Percentiles rank a stretch among this genome's conserved stretches.
Conservation (phyloP, 1,140 invertebrate species). For the Tetragnatha versicolor region DNA sequence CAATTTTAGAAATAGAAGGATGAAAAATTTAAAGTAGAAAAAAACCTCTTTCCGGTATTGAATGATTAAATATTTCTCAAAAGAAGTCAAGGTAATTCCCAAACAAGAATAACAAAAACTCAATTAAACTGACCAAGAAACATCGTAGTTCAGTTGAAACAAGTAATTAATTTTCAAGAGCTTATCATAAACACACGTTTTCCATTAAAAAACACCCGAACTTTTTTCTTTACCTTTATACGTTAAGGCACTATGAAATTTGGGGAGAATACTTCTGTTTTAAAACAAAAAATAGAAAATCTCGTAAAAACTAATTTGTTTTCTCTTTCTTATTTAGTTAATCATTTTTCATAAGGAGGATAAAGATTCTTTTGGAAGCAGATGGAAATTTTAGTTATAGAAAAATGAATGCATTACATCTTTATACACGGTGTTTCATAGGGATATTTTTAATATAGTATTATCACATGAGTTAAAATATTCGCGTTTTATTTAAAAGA, state of each 20-base stretch:
- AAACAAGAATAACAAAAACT: slow-evolving; percentile 15
- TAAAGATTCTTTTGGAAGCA: too few relatives aligned
- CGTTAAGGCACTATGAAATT: slow-evolving; percentile 14
- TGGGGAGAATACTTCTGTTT: background rate
- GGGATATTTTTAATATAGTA: too few relatives aligned
- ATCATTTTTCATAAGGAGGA: slow-evolving; percentile 38
- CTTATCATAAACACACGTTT: slow-evolving; percentile 40
- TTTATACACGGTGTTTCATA: too few relatives aligned
- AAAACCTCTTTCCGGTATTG: slow-evolving; percentile 1
- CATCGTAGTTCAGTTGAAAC: slow-evolving; percentile 3
- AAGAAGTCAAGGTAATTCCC: background rate
- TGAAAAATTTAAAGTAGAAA: slow-evolving; percentile 10
- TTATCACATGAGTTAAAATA: too few relatives aligned
- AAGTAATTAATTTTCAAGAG: slow-evolving; percentile 38
- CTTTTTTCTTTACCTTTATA: slow-evolving; percentile 10
- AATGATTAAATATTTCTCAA: slow-evolving; percentile 28
- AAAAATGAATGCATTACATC: too few relatives aligned
- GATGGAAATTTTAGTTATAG: too few relatives aligned
- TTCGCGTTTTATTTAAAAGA: too few relatives aligned
- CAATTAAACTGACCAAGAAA: slow-evolving; percentile 18
- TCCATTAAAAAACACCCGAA: slow-evolving; percentile 25
- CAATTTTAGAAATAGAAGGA: background rate
- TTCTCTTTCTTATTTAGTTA: slow-evolving; percentile 34
- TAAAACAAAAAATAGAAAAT: slow-evolving; percentile 2
- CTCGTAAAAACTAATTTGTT: slow-evolving; percentile 16